Conservation (phyloP, 2,113 vertebrate species). For the Sander lucioperca region DNA sequence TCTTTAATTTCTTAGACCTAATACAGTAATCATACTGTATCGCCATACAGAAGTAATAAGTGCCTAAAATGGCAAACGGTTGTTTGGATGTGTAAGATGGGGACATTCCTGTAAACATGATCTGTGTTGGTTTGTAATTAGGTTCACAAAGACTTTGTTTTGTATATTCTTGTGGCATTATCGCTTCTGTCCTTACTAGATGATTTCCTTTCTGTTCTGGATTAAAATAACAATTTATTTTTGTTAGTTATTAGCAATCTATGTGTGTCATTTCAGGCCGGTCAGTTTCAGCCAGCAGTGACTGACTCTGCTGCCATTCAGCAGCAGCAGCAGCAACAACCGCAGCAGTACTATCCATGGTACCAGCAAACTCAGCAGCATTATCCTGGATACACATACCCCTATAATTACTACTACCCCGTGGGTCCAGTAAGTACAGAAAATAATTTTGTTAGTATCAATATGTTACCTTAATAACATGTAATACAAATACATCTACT, state of each 20-base stretch:
- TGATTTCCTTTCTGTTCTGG: not conserved
- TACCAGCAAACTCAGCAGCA: constrained; percentile 92
- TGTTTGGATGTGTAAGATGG: not conserved
- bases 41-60: not conserved
- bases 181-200: not conserved
- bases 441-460: not conserved
- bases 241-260: not conserved
- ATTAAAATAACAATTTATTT: not conserved
- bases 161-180: not conserved
- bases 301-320: constrained; percentile 85
- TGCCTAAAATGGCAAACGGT: not conserved
- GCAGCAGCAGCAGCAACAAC: constrained; percentile 87
- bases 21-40: not conserved
- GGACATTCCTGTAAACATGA: not conserved
- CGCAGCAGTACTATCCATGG: constrained; percentile 89
- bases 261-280: constrained; percentile 65
- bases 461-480: not conserved
- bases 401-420: constrained; percentile 90
- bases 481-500: not conserved
- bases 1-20: not conserved
- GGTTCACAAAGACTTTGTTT: not conserved
- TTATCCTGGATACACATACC: constrained; percentile 89
- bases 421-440: constrained; percentile 83
- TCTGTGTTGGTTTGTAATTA: not conserved
- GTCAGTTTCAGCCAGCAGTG: constrained; percentile 84